Percentiles rank a stretch among this genome's conserved stretches.
Evolutionary conservation across 2,797 vertebrate genomes (phyloP).

Genomic region (Gila robusta): DNA sequence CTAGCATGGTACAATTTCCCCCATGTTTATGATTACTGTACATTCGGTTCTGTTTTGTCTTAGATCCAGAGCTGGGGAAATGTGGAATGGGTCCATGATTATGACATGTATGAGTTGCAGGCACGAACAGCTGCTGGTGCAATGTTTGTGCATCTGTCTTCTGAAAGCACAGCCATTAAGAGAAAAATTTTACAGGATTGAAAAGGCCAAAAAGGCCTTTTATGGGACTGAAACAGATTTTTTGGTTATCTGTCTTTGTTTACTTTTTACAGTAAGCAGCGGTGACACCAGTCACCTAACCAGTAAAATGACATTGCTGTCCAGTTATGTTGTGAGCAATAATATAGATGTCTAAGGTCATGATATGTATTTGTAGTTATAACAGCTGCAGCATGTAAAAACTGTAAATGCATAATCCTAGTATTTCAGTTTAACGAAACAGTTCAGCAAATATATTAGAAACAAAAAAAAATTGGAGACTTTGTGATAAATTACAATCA

Average conservation of each 20-base stretch:
- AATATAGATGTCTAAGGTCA: not conserved
- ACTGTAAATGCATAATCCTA: not conserved
- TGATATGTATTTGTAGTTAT: not conserved
- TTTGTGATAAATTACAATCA: not conserved
- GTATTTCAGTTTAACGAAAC: not conserved
- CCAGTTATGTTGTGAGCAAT: not conserved
- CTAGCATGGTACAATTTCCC: not conserved
- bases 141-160: conserved; percentile 91
- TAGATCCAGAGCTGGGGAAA: conserved; percentile 94
- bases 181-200: conserved; percentile 90
- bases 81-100: conserved; percentile 95
- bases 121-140: conserved; percentile 90
- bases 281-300: not conserved
- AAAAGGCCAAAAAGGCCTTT: conserved; percentile 56
- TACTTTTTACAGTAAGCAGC: not conserved
- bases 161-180: conserved; percentile 86
- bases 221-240: not conserved
- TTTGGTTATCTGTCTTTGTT: not conserved
- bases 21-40: not conserved
- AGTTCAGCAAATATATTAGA: not conserved
- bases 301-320: not conserved
- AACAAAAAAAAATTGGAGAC: conserved; percentile 2
- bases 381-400: not conserved
- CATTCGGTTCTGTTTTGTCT: not conserved
- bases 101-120: conserved; percentile 90